Evolutionary conservation across 2,797 vertebrate genomes (phyloP).

Genomic region (Zalophus californianus): DNA sequence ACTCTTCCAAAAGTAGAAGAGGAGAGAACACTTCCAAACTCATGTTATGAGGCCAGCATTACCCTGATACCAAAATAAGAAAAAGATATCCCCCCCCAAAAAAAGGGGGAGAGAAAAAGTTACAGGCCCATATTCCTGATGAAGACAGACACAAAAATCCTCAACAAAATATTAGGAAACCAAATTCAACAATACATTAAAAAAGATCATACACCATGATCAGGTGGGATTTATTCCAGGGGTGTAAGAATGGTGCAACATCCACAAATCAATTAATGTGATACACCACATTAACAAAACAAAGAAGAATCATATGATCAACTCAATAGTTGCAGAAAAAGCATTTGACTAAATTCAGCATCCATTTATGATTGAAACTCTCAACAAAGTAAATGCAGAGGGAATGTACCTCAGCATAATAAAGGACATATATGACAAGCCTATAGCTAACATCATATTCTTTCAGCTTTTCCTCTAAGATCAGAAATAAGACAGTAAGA

Average conservation of each 20-base stretch:
- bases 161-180: neutral
- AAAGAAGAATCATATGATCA: neutral
- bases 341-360: neutral
- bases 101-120: too few relatives aligned
- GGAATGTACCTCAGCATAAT: neutral
- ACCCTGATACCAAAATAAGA: too few relatives aligned
- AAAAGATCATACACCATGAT: too few relatives aligned
- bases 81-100: too few relatives aligned
- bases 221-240: neutral
- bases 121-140: too few relatives aligned
- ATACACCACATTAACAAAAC: neutral
- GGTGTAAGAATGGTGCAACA: neutral
- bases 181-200: neutral
- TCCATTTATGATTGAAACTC: neutral
- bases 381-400: neutral
- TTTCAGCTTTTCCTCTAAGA: neutral
- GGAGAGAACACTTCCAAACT: too few relatives aligned
- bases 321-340: neutral
- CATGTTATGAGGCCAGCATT: too few relatives aligned
- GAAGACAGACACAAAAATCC: neutral
- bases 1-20: too few relatives aligned
- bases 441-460: neutral
- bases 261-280: neutral
- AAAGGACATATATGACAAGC: neutral
- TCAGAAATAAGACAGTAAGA: neutral